Evolutionary conservation across 1,140 invertebrate species (phyloP), one percentile per base, ranked within the genome.

Genomic region (Cyrtorhinus lividipennis): DNA sequence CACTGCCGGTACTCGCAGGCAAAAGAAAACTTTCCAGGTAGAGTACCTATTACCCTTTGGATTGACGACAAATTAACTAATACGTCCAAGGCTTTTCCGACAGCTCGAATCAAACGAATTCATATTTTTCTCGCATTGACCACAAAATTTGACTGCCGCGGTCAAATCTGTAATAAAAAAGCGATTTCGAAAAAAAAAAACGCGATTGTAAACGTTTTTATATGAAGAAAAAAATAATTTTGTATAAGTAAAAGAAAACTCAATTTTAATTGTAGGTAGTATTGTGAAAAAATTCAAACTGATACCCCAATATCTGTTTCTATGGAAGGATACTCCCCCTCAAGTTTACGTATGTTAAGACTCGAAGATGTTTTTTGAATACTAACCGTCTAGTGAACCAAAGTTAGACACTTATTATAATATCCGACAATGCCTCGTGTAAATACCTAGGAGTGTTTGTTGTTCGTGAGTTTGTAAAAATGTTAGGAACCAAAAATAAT

Each of bases 311-410:
- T 38, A 38, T 15, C 15, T 15, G 30, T 5, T 38, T 38, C 15
- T 38, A 38, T 38, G 30, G 15, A 8, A 38, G 30, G 30, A 38
- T 38, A 38, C 15, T 15, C 30, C n/a, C n/a, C n/a, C n/a, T n/a
- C n/a, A n/a, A n/a, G n/a, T n/a, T n/a, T n/a, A n/a, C n/a, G n/a
- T n/a, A n/a, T n/a, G n/a, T n/a, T n/a, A n/a, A n/a, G n/a, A n/a
- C n/a, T n/a, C 30, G 15, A 38, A 38, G 30, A 38, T 38, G 30
- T 38, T 38, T 38, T 15, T 5, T 53, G 48, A 53, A 53, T 53
- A 53, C 20, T 53, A 15, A 12, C 48, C 48, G 12, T 53, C 48
- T 53, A 53, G 48, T 53, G 48, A 53, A 53, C 48, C 48, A 53
- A 53, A 53, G 48, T 53, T 12, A 53, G 30, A 15, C 30, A 15